Base-by-base conservation (phyloP, 2,888 invertebrate species). In the Heliconius charithonia region DNA sequence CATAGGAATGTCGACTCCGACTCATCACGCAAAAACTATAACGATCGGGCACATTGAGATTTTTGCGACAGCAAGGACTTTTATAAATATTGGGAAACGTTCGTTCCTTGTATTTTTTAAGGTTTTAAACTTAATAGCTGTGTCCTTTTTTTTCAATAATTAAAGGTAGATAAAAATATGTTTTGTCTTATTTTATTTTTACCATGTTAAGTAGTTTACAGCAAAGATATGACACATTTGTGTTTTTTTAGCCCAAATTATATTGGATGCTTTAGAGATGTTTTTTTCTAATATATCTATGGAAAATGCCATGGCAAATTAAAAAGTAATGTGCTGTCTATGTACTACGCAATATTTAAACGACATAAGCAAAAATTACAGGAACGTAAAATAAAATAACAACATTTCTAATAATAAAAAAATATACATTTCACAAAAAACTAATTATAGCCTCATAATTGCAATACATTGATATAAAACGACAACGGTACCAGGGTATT, bases 1-100 rank as follows among this genome's bases (percentile, higher is more conserved):
- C 85, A 89, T 84, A 84, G 91, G 93, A 93, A 93, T 93, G 92
- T 86, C 86, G 88, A 83, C 87, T 80, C 80, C 83, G 72, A 87
- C 86, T 85, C 85, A 85, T 84, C 81, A 83, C 83, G 88, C 87
- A 93, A 94, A 93, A 94, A 94, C 92, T 91, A 90, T 91, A 90
- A 90, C 89, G 87, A 85, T 85, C 76, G 45, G 66, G 19, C 59
- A 37, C 74, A 81, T 45, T 73, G 76, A 77, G 75, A 80, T 81
- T 82, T 81, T 81, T 81, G 82, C 78, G 69, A 62, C 75, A 66
- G 59, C 65, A 67, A 73, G 27, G 78, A 75, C 69, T 78, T 75
- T 70, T 70, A 63, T 71, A 78, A 75, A 78, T 69, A 75, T 62
- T 69, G 25, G 62, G 70, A 75, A 63, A 71, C 70, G 29, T 63